Evolutionary conservation across 2,113 vertebrate species (phyloP), one percentile per base, ranked within the genome.

Genomic region (Myodes glareolus): DNA sequence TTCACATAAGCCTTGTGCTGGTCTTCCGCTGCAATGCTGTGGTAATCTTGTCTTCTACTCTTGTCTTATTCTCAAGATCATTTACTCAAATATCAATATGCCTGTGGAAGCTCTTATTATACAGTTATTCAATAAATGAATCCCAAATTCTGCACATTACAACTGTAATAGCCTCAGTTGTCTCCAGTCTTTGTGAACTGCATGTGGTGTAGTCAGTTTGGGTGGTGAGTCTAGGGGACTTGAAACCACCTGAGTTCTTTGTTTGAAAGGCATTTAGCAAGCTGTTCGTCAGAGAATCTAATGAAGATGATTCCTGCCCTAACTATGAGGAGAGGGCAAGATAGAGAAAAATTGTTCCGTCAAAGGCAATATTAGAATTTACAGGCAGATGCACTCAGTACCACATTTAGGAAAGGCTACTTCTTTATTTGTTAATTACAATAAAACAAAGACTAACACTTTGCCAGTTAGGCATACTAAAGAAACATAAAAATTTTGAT

Each of bases 401-500:
- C 55, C 75, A 85, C 70, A 94, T 88, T 96, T 96, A 95, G 81
- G 61, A 93, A 89, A 96, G 36, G 19, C 73, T 92, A 2, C 50
- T 75, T 82, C 21, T 58, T 81, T 67, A 36, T 29, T 42, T 92
- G 68, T 90, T 55, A 90, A 76, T 90, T 80, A 67, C 39, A 89
- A 50, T 31, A 65, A 93, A 97, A 90, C 45, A 67, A 47, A 96
- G 65, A 89, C 33, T 86, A 82, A 61, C 27, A 58, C 84, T 45
- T 36, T 86, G 14, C 86, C 67, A 78, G 68, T 77, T 92, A 93
- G 31, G n/a, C 23, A 95, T 36, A 25, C 68, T 92, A 76, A 87
- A 93, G 75, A 58, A 92, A 95, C 91, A 93, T n/a, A 89, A 63
- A 97, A 78, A 96, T 92, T 94, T 92, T 93, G 94, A 23, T 92